phyloP scores from a whole-genome alignment of 2,113 vertebrate genomes.

The Tyrannus savana region DNA sequence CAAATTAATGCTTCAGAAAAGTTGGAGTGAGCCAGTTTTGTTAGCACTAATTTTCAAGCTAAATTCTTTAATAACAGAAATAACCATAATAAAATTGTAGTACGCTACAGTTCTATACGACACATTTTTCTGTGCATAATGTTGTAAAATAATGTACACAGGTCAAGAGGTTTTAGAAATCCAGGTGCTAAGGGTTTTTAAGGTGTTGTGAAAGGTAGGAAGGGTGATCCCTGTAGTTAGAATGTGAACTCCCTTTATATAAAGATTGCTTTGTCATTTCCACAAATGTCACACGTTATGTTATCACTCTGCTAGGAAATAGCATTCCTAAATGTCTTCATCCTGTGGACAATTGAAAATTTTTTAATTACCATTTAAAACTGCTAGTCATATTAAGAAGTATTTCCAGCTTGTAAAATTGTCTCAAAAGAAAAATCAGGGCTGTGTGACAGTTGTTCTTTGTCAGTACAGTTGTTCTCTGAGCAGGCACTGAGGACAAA shows the following conservation, averaged over 20 bases:
- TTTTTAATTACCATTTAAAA: background rate
- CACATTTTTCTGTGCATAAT: background rate
- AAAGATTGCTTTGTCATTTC: background rate
- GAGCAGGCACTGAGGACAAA: background rate
- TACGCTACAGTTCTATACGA: background rate
- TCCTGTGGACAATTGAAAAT: background rate
- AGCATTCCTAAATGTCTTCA: background rate
- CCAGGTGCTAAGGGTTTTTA: background rate
- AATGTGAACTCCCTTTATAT: background rate
- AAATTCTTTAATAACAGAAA: background rate
- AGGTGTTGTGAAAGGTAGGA: background rate
- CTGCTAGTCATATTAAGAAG: background rate
- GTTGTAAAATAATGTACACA: background rate
- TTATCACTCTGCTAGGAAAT: background rate
- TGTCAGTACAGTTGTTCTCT: background rate
- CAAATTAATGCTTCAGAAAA: background rate
- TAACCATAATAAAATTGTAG: background rate
- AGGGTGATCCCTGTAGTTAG: background rate
- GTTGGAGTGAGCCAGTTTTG: background rate
- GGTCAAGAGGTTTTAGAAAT: background rate
- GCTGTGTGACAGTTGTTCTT: background rate
- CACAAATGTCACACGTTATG: fast-evolving
- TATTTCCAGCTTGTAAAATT: background rate
- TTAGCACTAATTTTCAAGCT: background rate
- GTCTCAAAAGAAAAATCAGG: background rate